Evolutionary conservation across 2,113 vertebrate species (phyloP), one percentile per base, ranked within the genome.

Genomic region (Eolophus roseicapilla): DNA sequence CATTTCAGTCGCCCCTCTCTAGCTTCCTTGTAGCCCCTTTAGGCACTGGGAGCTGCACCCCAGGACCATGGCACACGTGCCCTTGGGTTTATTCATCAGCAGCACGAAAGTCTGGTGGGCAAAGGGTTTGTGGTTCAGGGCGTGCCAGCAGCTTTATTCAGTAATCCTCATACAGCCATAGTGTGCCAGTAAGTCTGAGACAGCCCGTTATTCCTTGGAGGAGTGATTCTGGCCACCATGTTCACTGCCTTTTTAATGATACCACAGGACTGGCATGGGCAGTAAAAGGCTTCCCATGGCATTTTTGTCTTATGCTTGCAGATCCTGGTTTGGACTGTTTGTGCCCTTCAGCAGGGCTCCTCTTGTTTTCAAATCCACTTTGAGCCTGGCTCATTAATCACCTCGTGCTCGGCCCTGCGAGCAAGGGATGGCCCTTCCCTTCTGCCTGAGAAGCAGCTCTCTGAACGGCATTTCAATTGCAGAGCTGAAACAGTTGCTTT

Each of bases 361-460:
- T 70, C 78, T 71, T 49, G 11, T 49, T 75, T 50, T n/a, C 63
- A 74, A 70, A 59, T 49, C 16, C 92, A 83, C 46, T 6, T 2
- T 39, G 82, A 47, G 39, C 11, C 74, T 18, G 59, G 46, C 69
- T 84, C n/a, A 4, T 84, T 62, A 28, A 43, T 27, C 55, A 21
- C 20, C 35, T 47, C 7, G 0, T 0, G 2, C 57, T 76, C 1
- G 1, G 64, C 41, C 27, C 62, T 31, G 59, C 37, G 27, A 21
- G 53, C 24, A 3, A 35, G 77, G 71, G 67, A 4, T 37, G 29
- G 46, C 44, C 80, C 76, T 28, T 84, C 0, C 0, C 11, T 52
- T 47, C 64, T 65, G 60, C 35, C 55, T 3, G 9, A 27, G 90
- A 6, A 86, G 4, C 73, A 43, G 71, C 44, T 37, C 37, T 65